Conservation (phyloP, 2,113 vertebrate species). For the Rallus limicola region DNA sequence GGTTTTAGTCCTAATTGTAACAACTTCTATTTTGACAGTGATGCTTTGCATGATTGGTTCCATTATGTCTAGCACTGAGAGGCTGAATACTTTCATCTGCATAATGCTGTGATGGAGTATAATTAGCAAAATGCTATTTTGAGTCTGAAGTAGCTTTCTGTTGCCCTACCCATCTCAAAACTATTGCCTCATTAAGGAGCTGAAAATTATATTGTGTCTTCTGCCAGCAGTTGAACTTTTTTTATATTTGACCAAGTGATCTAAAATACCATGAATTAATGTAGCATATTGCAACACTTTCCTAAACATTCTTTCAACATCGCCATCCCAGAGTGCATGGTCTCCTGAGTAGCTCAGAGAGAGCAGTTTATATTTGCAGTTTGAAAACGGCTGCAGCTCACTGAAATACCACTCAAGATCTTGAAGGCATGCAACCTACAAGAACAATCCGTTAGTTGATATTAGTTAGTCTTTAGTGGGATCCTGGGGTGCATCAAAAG, state of each 20-base stretch:
- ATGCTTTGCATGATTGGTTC: conserved; percentile 44
- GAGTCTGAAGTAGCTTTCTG: conserved; percentile 13
- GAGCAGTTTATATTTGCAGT: background rate
- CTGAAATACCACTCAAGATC: background rate
- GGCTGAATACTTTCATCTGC: conserved; percentile 41
- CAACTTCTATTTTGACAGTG: conserved; percentile 13
- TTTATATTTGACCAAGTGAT: background rate
- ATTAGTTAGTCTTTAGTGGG: background rate
- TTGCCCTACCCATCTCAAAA: conserved; percentile 1
- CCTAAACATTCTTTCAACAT: background rate
- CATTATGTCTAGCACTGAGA: conserved; percentile 22
- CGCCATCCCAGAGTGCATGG: background rate
- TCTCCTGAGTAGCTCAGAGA: background rate
- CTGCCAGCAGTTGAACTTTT: background rate
- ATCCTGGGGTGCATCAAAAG: no score
- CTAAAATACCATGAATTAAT: background rate
- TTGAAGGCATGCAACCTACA: background rate
- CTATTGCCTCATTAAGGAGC: background rate
- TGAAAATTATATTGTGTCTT: background rate
- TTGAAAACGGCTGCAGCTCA: background rate
- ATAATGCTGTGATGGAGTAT: conserved; percentile 30
- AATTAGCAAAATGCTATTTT: conserved; percentile 49
- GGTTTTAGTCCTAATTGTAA: background rate
- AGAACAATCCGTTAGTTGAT: background rate
- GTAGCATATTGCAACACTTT: background rate